Conservation (phyloP, 2,797 vertebrate genomes). For the Pseudocheirus occidentalis region DNA sequence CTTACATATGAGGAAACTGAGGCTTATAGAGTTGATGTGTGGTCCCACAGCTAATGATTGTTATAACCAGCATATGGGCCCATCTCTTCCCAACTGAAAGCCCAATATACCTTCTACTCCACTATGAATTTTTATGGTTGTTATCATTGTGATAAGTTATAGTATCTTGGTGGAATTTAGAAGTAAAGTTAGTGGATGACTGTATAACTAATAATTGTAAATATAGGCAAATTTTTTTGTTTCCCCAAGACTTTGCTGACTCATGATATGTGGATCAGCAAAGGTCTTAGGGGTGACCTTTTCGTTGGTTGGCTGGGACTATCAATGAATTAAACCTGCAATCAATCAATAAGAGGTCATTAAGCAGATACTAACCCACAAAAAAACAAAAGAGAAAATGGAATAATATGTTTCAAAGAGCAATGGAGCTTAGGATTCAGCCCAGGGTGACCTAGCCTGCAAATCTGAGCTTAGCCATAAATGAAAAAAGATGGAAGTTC, state of each 20-base stretch:
- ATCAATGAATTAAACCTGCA: neutral
- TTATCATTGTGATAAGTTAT: neutral
- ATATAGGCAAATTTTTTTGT: neutral
- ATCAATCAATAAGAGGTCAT: neutral
- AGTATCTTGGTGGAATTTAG: neutral
- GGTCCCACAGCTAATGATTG: neutral
- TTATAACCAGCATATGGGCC: neutral
- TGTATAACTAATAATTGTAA: neutral
- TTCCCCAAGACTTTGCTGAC: neutral
- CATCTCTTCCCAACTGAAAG: neutral
- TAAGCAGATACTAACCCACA: neutral
- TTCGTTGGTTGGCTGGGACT: neutral
- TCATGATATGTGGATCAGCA: neutral
- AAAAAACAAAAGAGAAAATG: neutral
- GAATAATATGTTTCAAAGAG: neutral
- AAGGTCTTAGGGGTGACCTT: neutral
- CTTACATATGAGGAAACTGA: neutral
- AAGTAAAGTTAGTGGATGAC: neutral
- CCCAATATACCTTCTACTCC: neutral
- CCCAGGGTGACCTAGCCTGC: neutral
- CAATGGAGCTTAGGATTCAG: neutral
- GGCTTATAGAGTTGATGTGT: neutral
- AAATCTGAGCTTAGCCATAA: neutral
- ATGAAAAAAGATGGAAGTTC: neutral
- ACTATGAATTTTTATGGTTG: neutral